Percentiles rank a stretch among this genome's conserved stretches.
Evolutionary conservation across 2,888 invertebrate genomes (phyloP).

Genomic region (Tinea trinotella): DNA sequence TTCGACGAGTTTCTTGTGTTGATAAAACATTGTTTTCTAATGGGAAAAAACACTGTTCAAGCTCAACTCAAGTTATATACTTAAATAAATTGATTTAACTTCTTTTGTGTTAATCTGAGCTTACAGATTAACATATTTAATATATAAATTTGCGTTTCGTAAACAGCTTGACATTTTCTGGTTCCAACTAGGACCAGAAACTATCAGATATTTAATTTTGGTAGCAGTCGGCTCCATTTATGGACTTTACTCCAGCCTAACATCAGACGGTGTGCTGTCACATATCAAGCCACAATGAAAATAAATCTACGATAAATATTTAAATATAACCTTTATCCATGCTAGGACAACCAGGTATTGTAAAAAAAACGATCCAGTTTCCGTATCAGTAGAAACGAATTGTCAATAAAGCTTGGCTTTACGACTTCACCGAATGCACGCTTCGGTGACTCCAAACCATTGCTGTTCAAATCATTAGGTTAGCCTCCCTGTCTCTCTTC

Average conservation of each 20-base stretch:
- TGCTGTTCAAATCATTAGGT: constrained; percentile 7
- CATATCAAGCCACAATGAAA: background rate
- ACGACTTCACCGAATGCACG: constrained; percentile 23
- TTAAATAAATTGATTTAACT: too few relatives aligned
- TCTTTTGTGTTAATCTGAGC: too few relatives aligned
- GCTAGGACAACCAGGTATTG: constrained; percentile 25
- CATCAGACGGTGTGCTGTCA: background rate
- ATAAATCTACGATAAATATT: background rate
- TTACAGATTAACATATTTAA: too few relatives aligned
- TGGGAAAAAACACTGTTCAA: too few relatives aligned
- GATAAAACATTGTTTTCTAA: too few relatives aligned
- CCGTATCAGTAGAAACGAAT: constrained; percentile 38
- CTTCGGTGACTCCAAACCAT: constrained; percentile 4
- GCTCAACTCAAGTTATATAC: too few relatives aligned
- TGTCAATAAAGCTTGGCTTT: constrained; percentile 35
- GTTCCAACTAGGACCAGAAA: too few relatives aligned
- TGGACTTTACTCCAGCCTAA: background rate
- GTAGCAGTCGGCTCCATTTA: too few relatives aligned
- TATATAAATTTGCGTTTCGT: too few relatives aligned
- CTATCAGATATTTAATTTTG: too few relatives aligned
- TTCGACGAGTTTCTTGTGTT: too few relatives aligned
- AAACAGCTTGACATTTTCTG: too few relatives aligned
- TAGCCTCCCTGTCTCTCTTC: background rate
- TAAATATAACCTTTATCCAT: background rate
- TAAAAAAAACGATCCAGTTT: constrained; percentile 31